Base-by-base conservation (phyloP, 1,140 invertebrate genomes). In the Bombus huntii region DNA sequence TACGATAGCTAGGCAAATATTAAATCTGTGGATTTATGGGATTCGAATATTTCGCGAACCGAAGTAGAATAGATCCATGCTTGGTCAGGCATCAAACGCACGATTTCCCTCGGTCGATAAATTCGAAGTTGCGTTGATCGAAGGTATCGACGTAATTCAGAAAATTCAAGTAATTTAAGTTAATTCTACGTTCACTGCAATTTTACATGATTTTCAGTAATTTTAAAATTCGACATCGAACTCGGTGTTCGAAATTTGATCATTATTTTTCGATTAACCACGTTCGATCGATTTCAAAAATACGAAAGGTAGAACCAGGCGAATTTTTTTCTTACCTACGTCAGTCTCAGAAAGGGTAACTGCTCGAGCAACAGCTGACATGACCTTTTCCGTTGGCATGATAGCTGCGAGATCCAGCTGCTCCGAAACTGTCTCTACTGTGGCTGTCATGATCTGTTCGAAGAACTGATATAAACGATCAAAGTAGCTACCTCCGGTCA, bases 361-460 rank as follows among this genome's bases (percentile, higher is more conserved):
- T 9, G 98, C 97, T 90, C 97, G 96, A n/a, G 98, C 98, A 37
- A 98, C 97, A 62, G 97, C 97, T 39, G 97, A 96, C 77, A 98
- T 96, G 37, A 97, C 97, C 92, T 97, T 97, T 93, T 98, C 98
- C 4, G 97, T 96, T 42, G 98, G 98, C 90, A 99, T 96, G 44
- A 98, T 97, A 70, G 97, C 97, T 34, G 98, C 97, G 88, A 98
- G 97, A 87, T 97, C 96, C 90, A 99, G 95, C 94, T 98, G 97
- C 94, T 98, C 98, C 77, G 98, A 97, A 85, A 98, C 98, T 86
- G 98, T 98, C 96, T 99, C 98, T 90, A 99, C 98, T 74, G 98
- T 98, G 9, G 98, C 98, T 90, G 98, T 98, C 97, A 98, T 98
- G 92, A 98, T 98, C 97, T 98, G 96, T 92, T 95, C 95, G 92